phyloP scores from a whole-genome alignment of 2,113 vertebrate genomes.

The Macquaria australasica region DNA sequence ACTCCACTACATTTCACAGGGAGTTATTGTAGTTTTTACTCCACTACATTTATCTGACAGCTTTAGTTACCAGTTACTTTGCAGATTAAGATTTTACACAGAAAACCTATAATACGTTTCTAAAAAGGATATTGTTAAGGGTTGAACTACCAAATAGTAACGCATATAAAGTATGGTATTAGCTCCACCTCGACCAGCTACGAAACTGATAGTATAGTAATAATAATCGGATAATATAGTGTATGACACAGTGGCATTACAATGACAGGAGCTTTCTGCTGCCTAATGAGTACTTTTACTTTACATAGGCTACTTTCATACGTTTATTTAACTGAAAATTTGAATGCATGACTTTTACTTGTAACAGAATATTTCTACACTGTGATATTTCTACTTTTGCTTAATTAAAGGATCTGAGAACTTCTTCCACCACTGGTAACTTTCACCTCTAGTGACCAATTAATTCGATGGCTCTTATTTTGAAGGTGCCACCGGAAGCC shows the following conservation, averaged over 20 bases:
- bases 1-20: neutral
- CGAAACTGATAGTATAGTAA: too few species aligned
- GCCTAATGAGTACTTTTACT: neutral
- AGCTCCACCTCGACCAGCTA: too few species aligned
- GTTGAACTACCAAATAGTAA: too few species aligned
- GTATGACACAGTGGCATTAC: neutral
- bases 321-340: neutral
- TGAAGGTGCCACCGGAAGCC: slow-evolving; percentile 47
- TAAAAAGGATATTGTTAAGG: too few species aligned
- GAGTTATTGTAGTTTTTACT: too few species aligned
- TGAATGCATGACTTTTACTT: neutral
- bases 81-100: too few species aligned
- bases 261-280: neutral
- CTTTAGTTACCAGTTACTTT: too few species aligned
- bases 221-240: neutral
- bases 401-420: neutral
- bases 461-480: slow-evolving; percentile 35
- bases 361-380: neutral
- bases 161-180: too few species aligned
- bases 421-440: neutral
- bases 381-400: neutral
- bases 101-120: too few species aligned
- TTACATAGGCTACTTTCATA: neutral
- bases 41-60: too few species aligned
- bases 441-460: neutral